Conservation (phyloP, 2,113 vertebrate genomes). For the Aldabrachelys gigantea region DNA sequence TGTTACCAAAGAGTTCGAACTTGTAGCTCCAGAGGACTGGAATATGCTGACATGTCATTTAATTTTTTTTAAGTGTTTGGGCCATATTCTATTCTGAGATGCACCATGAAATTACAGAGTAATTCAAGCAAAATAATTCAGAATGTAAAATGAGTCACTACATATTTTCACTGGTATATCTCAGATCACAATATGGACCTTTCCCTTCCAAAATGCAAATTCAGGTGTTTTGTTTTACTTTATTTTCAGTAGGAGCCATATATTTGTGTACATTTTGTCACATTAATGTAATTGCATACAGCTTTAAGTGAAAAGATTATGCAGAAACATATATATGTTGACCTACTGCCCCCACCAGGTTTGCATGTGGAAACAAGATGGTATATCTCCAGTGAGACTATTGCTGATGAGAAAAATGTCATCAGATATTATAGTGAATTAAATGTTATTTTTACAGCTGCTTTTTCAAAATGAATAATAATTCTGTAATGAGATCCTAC, state of each 20-base stretch:
- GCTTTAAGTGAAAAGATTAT: not conserved
- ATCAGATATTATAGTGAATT: not conserved
- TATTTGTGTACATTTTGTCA: not conserved
- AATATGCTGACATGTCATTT: not conserved
- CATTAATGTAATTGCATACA: not conserved
- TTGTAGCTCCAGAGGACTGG: accelerated
- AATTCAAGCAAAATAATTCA: not conserved
- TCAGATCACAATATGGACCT: accelerated
- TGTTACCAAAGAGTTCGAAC: not conserved
- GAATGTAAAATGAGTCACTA: not conserved
- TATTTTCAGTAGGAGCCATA: not conserved
- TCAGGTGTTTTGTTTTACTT: not conserved
- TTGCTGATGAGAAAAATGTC: not conserved
- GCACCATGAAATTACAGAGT: not conserved
- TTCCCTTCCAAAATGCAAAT: not conserved
- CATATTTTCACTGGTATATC: not conserved
- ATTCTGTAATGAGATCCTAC: not conserved
- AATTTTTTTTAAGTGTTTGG: not conserved
- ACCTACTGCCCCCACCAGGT: slow-evolving; percentile 16
- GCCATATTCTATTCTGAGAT: not conserved
- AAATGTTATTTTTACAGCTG: not conserved
- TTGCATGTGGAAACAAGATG: slow-evolving; percentile 16
- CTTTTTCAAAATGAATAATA: slow-evolving; percentile 1
- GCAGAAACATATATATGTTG: slow-evolving; percentile 2
- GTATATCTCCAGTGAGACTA: not conserved